phyloP scores from a whole-genome alignment of 2,888 invertebrate species.

The Pachliopta kotzebuea region DNA sequence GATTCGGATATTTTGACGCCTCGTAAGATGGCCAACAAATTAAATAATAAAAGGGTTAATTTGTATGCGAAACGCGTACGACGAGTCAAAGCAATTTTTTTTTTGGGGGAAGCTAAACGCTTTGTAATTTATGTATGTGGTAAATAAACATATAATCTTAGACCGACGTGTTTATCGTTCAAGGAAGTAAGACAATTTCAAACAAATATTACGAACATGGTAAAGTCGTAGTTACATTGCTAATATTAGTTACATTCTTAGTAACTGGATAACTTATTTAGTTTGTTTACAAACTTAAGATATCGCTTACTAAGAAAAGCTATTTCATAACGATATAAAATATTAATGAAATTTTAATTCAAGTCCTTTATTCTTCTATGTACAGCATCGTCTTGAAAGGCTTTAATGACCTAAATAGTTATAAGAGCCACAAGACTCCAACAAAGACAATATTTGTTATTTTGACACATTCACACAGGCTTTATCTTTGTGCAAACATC shows the following conservation, averaged over 20 bases:
- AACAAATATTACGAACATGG: conserved; percentile 8
- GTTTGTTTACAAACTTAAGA: too few relatives aligned
- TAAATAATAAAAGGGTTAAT: conserved; percentile 62
- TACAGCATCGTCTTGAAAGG: conserved; percentile 11
- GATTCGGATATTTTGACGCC: conserved; percentile 66
- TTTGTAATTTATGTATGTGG: conserved; percentile 3
- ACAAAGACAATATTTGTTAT: conserved; percentile 75
- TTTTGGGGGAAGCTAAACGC: conserved; percentile 35
- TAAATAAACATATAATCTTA: conserved; percentile 10
- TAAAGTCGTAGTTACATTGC: too few relatives aligned
- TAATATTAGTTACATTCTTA: too few relatives aligned
- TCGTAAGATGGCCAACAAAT: conserved; percentile 63
- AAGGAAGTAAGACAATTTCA: conserved; percentile 17
- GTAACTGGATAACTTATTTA: too few relatives aligned
- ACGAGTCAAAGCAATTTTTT: conserved; percentile 44
- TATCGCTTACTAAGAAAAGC: too few relatives aligned
- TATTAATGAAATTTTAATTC: not conserved
- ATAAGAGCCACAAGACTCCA: conserved; percentile 23
- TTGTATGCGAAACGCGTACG: conserved; percentile 59
- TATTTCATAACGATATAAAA: not conserved
- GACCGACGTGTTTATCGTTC: conserved; percentile 19
- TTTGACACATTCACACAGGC: conserved; percentile 80
- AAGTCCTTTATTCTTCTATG: not conserved
- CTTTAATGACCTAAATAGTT: conserved; percentile 28
- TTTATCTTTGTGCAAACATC: conserved; percentile 75